These are phyloP conservation scores for Mesochorus sp. DNA, from an alignment of 2,888 invertebrate species.

Conservation along the genomic window DNA sequence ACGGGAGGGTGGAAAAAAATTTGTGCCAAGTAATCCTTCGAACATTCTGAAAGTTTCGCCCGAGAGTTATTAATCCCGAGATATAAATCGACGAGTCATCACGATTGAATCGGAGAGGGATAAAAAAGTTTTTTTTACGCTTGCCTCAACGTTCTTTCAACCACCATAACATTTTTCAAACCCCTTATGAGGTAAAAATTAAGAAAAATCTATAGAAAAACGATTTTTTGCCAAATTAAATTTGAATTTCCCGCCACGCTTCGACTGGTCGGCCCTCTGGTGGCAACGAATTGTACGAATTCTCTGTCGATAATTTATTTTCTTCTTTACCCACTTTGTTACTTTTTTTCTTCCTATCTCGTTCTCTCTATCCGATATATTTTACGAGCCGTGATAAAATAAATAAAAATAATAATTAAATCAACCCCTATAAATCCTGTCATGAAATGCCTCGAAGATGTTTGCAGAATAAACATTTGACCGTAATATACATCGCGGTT, in stretches of 20 bases:
- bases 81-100: conserved; percentile 47
- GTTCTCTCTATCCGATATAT: too few species aligned
- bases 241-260: too few species aligned
- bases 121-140: conserved; percentile 11
- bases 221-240: too few species aligned
- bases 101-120: conserved; percentile 17
- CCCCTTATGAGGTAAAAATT: background rate
- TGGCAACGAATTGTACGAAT: too few species aligned
- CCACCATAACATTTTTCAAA: background rate
- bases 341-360: too few species aligned
- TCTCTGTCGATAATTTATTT: too few species aligned
- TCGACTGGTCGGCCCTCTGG: too few species aligned
- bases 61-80: conserved; percentile 45
- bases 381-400: too few species aligned
- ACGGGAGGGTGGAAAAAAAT: background rate
- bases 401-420: too few species aligned
- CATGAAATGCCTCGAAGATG: background rate
- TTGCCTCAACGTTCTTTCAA: background rate
- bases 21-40: conserved; percentile 5
- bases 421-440: background rate
- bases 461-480: background rate
- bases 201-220: too few species aligned
- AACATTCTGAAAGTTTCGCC: background rate
- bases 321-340: too few species aligned
- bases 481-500: background rate